These are phyloP conservation scores for Erynnis tages DNA, from an alignment of 2,888 invertebrate species.

Conservation along the genomic window DNA sequence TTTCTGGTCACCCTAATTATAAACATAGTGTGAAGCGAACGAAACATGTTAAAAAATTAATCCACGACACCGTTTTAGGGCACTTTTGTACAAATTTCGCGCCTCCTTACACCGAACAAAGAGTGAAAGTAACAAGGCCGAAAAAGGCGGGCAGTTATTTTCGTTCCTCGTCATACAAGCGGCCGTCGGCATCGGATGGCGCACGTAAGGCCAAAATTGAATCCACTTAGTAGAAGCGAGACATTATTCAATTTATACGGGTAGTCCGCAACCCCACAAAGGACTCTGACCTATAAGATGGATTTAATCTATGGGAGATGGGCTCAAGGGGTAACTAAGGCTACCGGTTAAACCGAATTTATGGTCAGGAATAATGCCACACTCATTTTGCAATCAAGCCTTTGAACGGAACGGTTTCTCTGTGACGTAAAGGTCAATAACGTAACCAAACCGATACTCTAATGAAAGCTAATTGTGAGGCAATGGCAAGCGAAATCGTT, in stretches of 20 bases:
- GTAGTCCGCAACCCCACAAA: slow-evolving; percentile 51
- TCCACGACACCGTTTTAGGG: slow-evolving; percentile 9
- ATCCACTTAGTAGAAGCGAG: slow-evolving; percentile 66
- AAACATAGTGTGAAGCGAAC: slow-evolving; percentile 6
- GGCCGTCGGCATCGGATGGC: slow-evolving; percentile 37
- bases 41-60: slow-evolving; percentile 20
- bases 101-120: slow-evolving; percentile 4
- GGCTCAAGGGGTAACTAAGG: slow-evolving; percentile 27
- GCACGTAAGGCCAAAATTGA: slow-evolving; percentile 66
- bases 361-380: too few relatives aligned
- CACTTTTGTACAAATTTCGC: too few relatives aligned
- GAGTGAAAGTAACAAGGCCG: slow-evolving; percentile 18
- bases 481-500: slow-evolving; percentile 8
- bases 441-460: not conserved
- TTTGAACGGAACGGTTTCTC: not conserved
- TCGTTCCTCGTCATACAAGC: slow-evolving; percentile 28
- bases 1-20: slow-evolving; percentile 16
- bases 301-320: slow-evolving; percentile 35
- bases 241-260: slow-evolving; percentile 73
- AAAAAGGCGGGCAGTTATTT: slow-evolving; percentile 26
- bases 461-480: slow-evolving; percentile 13
- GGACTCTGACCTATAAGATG: slow-evolving; percentile 37
- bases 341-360: too few relatives aligned
- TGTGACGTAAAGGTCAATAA: slow-evolving; percentile 8
- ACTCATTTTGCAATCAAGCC: not conserved